Conservation (phyloP, 2,113 vertebrate genomes). For the Sphaerodactylus townsendi region DNA sequence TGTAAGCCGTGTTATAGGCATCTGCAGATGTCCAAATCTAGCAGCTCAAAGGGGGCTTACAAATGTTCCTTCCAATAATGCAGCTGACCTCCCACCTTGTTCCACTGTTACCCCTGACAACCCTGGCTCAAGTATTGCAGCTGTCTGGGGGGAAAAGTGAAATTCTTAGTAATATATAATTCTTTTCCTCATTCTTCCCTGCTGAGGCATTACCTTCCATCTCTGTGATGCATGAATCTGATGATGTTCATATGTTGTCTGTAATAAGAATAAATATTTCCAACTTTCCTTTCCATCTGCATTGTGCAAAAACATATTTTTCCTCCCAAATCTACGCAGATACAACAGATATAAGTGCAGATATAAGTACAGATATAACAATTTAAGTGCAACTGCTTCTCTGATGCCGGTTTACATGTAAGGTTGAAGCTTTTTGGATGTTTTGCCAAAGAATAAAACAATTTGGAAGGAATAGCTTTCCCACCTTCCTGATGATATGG, state of each 20-base stretch:
- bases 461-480: not conserved
- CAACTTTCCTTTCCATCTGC: fast-evolving
- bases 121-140: not conserved
- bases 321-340: not conserved
- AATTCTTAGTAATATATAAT: not conserved
- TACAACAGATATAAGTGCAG: fast-evolving
- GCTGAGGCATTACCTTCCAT: not conserved
- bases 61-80: not conserved
- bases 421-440: not conserved
- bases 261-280: not conserved
- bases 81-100: not conserved
- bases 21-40: not conserved
- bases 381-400: fast-evolving
- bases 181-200: not conserved
- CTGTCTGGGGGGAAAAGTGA: constrained; percentile 3
- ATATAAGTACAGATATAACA: fast-evolving
- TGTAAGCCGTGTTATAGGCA: not conserved
- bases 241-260: not conserved
- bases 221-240: not conserved
- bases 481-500: not conserved
- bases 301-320: not conserved
- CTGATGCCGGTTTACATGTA: not conserved
- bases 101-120: not conserved
- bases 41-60: not conserved
- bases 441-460: not conserved